Conservation (phyloP, 1,140 invertebrate species). For the Mesaphorura yosii region DNA sequence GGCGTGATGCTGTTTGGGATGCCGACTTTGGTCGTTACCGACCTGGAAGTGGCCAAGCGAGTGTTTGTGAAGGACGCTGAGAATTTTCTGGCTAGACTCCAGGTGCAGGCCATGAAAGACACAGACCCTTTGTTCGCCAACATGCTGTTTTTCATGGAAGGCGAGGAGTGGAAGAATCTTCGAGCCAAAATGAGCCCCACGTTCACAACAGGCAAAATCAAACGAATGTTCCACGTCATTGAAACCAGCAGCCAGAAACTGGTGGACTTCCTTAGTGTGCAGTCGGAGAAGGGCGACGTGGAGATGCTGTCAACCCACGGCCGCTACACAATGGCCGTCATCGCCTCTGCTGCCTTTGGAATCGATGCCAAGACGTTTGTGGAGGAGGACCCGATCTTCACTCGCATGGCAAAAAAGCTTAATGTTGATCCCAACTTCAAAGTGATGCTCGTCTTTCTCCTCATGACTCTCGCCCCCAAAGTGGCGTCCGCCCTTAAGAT, state of each 20-base stretch:
- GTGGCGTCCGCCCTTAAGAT: not conserved
- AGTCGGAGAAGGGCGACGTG: not conserved
- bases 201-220: conserved; percentile 33
- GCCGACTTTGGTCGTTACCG: not conserved
- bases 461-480: conserved; percentile 1
- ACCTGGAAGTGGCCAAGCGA: not conserved
- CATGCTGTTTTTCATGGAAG: conserved; percentile 14
- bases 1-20: not conserved
- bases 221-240: conserved; percentile 26
- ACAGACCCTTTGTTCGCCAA: conserved; percentile 3
- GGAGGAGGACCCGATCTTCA: conserved; percentile 25
- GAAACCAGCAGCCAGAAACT: not conserved
- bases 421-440: not conserved
- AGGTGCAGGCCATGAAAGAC: conserved; percentile 28
- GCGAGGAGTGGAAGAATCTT: conserved; percentile 33
- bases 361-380: conserved; percentile 34
- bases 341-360: conserved; percentile 41
- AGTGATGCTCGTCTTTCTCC: not conserved
- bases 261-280: not conserved
- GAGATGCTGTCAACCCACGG: conserved; percentile 31
- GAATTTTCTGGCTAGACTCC: conserved; percentile 39
- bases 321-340: conserved; percentile 41
- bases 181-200: conserved; percentile 32
- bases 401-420: conserved; percentile 7
- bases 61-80: conserved; percentile 43